Evolutionary conservation across 2,113 vertebrate genomes (phyloP), one percentile per base, ranked within the genome.

Genomic region (Anas platyrhynchos): DNA sequence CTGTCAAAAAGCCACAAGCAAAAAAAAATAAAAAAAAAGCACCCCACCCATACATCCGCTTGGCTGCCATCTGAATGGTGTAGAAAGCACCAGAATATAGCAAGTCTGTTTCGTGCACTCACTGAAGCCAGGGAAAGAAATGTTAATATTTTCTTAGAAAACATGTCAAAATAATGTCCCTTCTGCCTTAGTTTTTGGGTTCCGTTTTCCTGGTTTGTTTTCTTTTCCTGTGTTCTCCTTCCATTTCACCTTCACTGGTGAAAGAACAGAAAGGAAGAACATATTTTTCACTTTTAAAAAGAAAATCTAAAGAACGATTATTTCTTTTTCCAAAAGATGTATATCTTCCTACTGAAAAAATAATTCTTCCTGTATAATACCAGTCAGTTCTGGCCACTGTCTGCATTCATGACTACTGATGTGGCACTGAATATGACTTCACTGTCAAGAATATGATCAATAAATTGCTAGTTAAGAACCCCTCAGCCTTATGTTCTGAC

Each of bases 61-160:
- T 81, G 93, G 72, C 89, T 88, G 41, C 67, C 75, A 55, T n/a
- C 50, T 94, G 62, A 72, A 77, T 56, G 72, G n/a, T 68, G 38
- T 73, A 75, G 71, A 92, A 89, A 91, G 50, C 61, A 92, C 36
- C 32, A 81, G 78, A 94, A 94, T 68, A 74, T 44, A 86, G 75
- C 41, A 85, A 7, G 62, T 92, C 87, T 95, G 74, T 92, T 94
- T 81, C 3, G 0, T 34, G 50, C 32, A 32, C 36, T 93, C 76
- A 63, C n/a, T 81, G 38, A 22, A 89, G 78, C 59, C 74, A 93
- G 59, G 55, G 59, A 31, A 85, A 91, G 90, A 91, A 83, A 58
- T 63, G 56, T 76, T 88, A 91, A 72, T 93, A 86, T 92, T 94
- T 96, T 94, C 73, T 86, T 16, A 86, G 81, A 75, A 84, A 92